Conservation (phyloP, 92 coral and sea anemone genomes). For the Isaurus tuberculatus region DNA sequence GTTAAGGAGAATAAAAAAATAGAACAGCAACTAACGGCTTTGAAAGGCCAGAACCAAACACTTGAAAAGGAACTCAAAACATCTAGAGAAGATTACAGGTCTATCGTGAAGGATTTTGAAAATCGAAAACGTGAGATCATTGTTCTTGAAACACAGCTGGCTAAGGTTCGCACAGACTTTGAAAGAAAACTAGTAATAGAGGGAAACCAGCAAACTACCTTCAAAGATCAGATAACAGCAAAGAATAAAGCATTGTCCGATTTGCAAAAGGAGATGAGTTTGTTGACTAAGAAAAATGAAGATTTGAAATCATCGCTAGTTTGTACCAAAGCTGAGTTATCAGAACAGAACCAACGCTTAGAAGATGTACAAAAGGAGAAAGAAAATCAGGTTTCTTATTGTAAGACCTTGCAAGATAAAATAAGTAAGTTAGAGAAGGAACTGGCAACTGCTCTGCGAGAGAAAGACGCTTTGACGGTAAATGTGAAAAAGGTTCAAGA, state of each 20-base stretch:
- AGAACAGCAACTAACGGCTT: conserved; percentile 4
- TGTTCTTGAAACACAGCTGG: conserved; percentile 55
- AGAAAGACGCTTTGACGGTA: conserved; percentile 44
- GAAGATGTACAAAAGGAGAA: conserved; percentile 43
- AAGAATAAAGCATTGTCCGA: conserved; percentile 41
- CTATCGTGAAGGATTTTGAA: conserved; percentile 60
- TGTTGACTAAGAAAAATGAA: conserved; percentile 37
- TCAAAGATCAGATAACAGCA: conserved; percentile 47
- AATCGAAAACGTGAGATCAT: conserved; percentile 60
- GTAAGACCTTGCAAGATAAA: neutral
- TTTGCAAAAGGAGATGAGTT: neutral
- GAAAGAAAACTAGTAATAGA: neutral
- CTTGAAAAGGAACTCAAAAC: conserved; percentile 9
- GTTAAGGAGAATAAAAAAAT: conserved; percentile 1
- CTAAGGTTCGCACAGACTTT: conserved; percentile 20
- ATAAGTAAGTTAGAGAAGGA: conserved; percentile 13
- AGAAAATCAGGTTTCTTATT: neutral
- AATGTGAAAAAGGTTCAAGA: conserved; percentile 10
- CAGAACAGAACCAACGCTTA: conserved; percentile 47
- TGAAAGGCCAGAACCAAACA: neutral
- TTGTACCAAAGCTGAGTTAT: conserved; percentile 28
- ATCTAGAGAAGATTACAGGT: neutral
- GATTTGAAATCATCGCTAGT: conserved; percentile 48
- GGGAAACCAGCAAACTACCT: conserved; percentile 34
- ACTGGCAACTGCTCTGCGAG: conserved; percentile 40